Evolutionary conservation across 2,113 vertebrate species (phyloP).

Genomic region (Urocitellus parryii): DNA sequence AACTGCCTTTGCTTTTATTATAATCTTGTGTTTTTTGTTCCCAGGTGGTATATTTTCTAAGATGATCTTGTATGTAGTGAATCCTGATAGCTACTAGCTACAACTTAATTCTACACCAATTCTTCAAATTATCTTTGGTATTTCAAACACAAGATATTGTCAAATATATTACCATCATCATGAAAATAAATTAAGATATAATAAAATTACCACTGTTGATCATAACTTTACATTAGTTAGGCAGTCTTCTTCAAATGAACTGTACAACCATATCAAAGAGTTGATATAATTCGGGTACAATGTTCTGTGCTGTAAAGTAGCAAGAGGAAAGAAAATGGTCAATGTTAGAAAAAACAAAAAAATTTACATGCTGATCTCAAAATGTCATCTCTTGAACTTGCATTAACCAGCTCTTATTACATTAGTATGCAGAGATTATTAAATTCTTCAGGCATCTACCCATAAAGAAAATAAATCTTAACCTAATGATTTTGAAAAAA

Average conservation of each 20-base stretch:
- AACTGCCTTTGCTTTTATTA: not conserved
- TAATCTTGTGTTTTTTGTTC: not conserved
- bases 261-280: not conserved
- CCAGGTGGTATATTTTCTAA: not conserved
- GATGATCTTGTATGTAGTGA: too few species aligned
- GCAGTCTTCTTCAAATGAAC: not conserved
- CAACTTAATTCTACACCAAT: not conserved
- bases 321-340: not conserved
- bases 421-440: not conserved
- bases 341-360: not conserved
- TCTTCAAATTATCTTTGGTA: not conserved
- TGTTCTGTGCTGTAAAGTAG: not conserved
- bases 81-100: not conserved
- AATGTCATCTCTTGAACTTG: not conserved
- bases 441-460: not conserved
- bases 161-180: not conserved
- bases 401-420: not conserved
- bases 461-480: not conserved
- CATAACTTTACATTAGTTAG: not conserved
- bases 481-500: not conserved
- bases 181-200: not conserved
- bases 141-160: not conserved
- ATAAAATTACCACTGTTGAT: not conserved
- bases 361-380: not conserved
- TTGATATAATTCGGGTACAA: not conserved